Evolutionary conservation across 1,140 invertebrate species (phyloP).

Genomic region (Andricus grossulariae): DNA sequence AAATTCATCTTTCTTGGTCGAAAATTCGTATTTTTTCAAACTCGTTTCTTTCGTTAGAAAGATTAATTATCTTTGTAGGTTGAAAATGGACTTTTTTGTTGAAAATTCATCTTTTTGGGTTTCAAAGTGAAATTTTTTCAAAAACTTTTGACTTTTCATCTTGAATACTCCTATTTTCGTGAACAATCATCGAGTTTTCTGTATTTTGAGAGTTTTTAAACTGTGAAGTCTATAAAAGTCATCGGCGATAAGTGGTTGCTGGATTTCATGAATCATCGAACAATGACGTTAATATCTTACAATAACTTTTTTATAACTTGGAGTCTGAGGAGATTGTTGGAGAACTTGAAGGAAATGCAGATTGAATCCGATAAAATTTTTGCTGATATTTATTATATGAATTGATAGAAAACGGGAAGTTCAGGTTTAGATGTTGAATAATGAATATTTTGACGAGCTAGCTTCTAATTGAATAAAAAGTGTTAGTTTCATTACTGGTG

Average conservation of each 20-base stretch:
- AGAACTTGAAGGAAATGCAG: background rate
- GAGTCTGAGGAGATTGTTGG: background rate
- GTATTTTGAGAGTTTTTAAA: too few species aligned
- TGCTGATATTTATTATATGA: too few species aligned
- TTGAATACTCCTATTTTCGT: background rate
- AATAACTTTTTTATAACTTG: background rate
- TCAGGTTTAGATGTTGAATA: too few species aligned
- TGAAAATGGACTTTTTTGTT: too few species aligned
- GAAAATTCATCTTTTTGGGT: too few species aligned
- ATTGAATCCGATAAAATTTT: background rate
- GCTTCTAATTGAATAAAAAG: too few species aligned
- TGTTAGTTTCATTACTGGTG: too few species aligned
- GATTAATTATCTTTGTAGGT: background rate
- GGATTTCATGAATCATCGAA: conserved; percentile 19
- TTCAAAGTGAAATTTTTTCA: background rate
- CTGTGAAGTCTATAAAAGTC: background rate
- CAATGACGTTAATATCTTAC: conserved; percentile 29
- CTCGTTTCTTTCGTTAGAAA: too few species aligned
- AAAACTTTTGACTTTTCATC: background rate
- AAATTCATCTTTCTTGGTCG: too few species aligned
- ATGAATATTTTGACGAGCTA: too few species aligned
- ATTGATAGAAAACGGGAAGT: too few species aligned
- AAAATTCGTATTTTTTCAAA: too few species aligned
- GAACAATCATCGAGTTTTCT: background rate
- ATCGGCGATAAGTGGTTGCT: background rate